Evolutionary conservation across 2,113 vertebrate genomes (phyloP).

Genomic region (Chaetodon trifascialis): DNA sequence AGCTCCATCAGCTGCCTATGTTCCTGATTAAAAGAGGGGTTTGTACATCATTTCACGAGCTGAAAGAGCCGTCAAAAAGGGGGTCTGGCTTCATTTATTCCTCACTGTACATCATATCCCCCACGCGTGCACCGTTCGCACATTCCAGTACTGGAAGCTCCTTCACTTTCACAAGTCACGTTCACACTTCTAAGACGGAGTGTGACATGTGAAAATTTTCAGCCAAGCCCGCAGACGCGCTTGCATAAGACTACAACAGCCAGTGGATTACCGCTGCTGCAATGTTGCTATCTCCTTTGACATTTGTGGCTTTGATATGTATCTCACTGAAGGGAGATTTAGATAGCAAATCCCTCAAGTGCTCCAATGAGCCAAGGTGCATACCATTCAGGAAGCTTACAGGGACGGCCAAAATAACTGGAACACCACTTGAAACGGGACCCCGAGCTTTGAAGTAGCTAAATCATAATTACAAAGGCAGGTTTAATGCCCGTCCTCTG

Average conservation of each 20-base stretch:
- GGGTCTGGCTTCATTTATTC: slow-evolving; percentile 13
- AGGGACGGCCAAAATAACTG: slow-evolving; percentile 18
- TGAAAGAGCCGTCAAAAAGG: slow-evolving; percentile 22
- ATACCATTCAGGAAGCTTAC: slow-evolving; percentile 18
- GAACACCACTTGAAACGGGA: slow-evolving; percentile 22
- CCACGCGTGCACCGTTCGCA: neutral
- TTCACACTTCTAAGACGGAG: neutral
- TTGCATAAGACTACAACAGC: slow-evolving; percentile 41
- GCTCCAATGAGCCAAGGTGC: slow-evolving; percentile 48
- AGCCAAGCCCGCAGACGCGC: slow-evolving; percentile 3
- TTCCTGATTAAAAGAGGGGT: slow-evolving; percentile 64
- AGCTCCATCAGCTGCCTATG: slow-evolving; percentile 61
- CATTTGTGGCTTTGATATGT: slow-evolving; percentile 78
- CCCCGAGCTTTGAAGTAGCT: slow-evolving; percentile 16
- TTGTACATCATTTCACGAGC: slow-evolving; percentile 62
- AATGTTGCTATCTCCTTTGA: slow-evolving; percentile 68
- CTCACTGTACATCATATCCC: slow-evolving; percentile 14
- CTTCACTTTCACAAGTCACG: neutral
- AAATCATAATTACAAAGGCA: neutral
- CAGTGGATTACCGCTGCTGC: slow-evolving; percentile 69
- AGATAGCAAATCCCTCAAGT: slow-evolving; percentile 72
- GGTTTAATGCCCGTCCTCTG: neutral
- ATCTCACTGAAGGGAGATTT: slow-evolving; percentile 73
- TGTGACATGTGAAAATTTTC: slow-evolving; percentile 3
- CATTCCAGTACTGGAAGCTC: neutral